Percentiles rank a stretch among this genome's conserved stretches.
These are phyloP conservation scores for Rhineura floridana DNA, from an alignment of 2,113 vertebrate species.

Conservation along the genomic window DNA sequence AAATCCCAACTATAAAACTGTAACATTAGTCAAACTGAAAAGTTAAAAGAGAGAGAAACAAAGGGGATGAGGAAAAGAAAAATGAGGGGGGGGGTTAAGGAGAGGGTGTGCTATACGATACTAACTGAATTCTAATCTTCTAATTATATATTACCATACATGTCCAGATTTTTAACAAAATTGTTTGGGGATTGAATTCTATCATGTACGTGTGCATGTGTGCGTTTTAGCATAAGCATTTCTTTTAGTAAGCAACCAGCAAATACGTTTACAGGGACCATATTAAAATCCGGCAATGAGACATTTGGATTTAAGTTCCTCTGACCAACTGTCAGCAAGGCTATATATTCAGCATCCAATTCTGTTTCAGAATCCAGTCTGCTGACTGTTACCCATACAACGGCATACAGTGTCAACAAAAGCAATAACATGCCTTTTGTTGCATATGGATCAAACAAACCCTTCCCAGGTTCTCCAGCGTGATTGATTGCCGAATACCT, in stretches of 20 bases:
- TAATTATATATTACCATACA: background rate
- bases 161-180: background rate
- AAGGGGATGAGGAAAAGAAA: background rate
- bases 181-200: background rate
- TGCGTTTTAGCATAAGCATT: conserved; percentile 19
- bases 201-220: background rate
- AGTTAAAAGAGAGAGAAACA: background rate
- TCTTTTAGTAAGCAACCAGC: conserved; percentile 39
- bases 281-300: conserved; percentile 34
- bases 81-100: background rate
- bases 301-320: conserved; percentile 23
- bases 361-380: conserved; percentile 34
- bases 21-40: background rate
- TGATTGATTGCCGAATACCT: conserved; percentile 3
- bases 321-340: conserved; percentile 12
- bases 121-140: background rate
- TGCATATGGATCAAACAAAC: background rate
- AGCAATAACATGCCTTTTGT: background rate
- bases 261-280: conserved; percentile 41
- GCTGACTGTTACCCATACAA: background rate
- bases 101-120: background rate
- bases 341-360: conserved; percentile 5
- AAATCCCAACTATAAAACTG: background rate
- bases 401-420: background rate
- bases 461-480: conserved; percentile 13